Base-by-base conservation (phyloP, 1,140 invertebrate species). In the Scaptomyza graminum region DNA sequence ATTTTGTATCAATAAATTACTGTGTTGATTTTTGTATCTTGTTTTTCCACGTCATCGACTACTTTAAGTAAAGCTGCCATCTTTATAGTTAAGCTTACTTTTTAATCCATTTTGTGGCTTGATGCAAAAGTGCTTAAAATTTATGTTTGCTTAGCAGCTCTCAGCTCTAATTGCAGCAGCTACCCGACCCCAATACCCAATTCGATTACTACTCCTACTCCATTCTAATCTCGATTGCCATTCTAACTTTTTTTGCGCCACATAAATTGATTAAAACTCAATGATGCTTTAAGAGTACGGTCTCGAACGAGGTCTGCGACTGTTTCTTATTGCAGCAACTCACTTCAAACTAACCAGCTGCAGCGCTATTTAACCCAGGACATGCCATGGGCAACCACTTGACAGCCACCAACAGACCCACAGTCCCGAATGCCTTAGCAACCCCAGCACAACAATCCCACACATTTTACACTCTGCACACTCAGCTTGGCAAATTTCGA, bases 191-290 rank as follows among this genome's bases (percentile, higher is more conserved):
- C 16, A 25, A 12, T 6, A 12, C 22, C 3, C 46, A 47, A 11
- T 47, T 47, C 22, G n/a, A 16, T 6, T 43, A 25, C 39, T 18
- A 13, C 52, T 55, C 15, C 39, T 25, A 55, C 57, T 57, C 34
- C 31, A 31, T 25, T 43, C 54, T 59, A 67, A 60, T 52, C 64
- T 34, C 25, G 16, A 12, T 41, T 34, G n/a, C 16, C 50, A 22
- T 16, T 11, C 25, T 46, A 25, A 16, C 25, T 64, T 22, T 50
- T 18, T 28, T 13, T 13, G 31, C 47, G 46, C 39, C 28, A 54
- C 44, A 80, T 84, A 69, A 79, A 76, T 85, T 76, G 74, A 74
- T 85, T 85, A 77, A 67, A 80, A 74, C 73, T 71, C 61, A 74
- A 74, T 84, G 73, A 65, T 59, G 59, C 59, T 64, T 59, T 60